Conservation (phyloP, 2,888 invertebrate genomes). For the Amphiduros pacificus region DNA sequence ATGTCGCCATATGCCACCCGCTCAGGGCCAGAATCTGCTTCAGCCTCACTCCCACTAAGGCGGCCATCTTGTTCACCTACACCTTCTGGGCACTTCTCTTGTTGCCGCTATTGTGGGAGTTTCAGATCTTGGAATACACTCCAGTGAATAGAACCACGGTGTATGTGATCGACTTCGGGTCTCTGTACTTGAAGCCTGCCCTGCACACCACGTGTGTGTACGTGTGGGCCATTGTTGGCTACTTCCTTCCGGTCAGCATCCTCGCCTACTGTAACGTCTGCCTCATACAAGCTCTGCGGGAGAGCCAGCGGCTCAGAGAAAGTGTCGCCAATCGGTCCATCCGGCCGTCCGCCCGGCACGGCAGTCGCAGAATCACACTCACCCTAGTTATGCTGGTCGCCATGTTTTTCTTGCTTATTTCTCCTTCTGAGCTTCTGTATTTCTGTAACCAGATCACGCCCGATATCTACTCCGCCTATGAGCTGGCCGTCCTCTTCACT, state of each 20-base stretch:
- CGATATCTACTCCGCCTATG: not conserved
- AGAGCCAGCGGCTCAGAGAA: slow-evolving; percentile 14
- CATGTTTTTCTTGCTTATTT: slow-evolving; percentile 49
- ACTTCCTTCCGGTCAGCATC: slow-evolving; percentile 49
- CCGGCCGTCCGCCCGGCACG: not conserved
- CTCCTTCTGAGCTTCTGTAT: slow-evolving; percentile 51
- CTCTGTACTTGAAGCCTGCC: not conserved
- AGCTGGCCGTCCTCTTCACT: slow-evolving; percentile 2
- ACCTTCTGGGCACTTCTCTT: slow-evolving; percentile 20
- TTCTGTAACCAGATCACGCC: slow-evolving; percentile 32
- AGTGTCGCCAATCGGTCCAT: not conserved
- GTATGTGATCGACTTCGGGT: slow-evolving; percentile 22
- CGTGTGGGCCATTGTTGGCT: slow-evolving; percentile 47
- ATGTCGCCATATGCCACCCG: slow-evolving; percentile 55
- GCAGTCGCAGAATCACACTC: slow-evolving; percentile 40
- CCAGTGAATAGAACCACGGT: not conserved
- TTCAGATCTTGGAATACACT: slow-evolving; percentile 1
- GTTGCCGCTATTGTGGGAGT: slow-evolving; percentile 22
- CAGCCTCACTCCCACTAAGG: slow-evolving; percentile 36
- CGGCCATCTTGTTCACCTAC: slow-evolving; percentile 37
- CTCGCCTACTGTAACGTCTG: slow-evolving; percentile 50
- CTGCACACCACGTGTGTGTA: slow-evolving; percentile 15
- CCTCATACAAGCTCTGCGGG: slow-evolving; percentile 36
- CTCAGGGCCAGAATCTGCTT: slow-evolving; percentile 51
- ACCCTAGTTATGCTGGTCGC: slow-evolving; percentile 53